Base-by-base conservation (phyloP, 2,888 invertebrate species). In the Erebia epiphron region DNA sequence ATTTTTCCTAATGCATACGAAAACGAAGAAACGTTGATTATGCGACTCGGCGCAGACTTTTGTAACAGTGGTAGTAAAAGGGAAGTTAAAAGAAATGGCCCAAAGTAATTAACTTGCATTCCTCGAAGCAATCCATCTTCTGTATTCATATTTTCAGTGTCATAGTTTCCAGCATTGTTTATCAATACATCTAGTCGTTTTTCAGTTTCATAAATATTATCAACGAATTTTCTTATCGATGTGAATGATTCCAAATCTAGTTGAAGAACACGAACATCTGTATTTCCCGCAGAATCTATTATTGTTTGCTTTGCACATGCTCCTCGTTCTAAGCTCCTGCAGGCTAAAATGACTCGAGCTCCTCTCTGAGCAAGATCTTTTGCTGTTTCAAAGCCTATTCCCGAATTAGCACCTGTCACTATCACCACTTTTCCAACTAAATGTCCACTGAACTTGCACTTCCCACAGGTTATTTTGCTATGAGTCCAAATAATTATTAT, bases 401-500 rank as follows among this genome's bases (percentile, higher is more conserved):
- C 97, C 75, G 95, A 94, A 76, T 96, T 97, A 66, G 96, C 96
- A 46, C 98, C 98, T 41, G 98, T 98, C 58, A 98, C 94, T 58
- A 98, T 94, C 46, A 96, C 96, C 2, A 96, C 96, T 91, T 97
- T 97, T 9, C 97, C 97, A 63, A 95, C 92, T 68, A 78, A 70
- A 68, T 78, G 75, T 67, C 70, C 75, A 68, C 75, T 75, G 41
- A 70, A 77, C 67, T 76, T 75, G 67, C 76, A 78, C 54, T 72
- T 68, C 46, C 78, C 78, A 46, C 21, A 61, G 7, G 71, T 70
- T 49, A 76, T 35, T 62, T 75, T 75, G n/a, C 46, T 46, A 67
- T 75, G 75, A 16, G 69, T 50, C 73, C 68, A 75, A 14, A 71
- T 13, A 58, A n/a, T 54, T 21, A 68, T 21, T 56, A 69, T 8